Evolutionary conservation across 2,113 vertebrate species (phyloP).

Genomic region (Nicator chloris): DNA sequence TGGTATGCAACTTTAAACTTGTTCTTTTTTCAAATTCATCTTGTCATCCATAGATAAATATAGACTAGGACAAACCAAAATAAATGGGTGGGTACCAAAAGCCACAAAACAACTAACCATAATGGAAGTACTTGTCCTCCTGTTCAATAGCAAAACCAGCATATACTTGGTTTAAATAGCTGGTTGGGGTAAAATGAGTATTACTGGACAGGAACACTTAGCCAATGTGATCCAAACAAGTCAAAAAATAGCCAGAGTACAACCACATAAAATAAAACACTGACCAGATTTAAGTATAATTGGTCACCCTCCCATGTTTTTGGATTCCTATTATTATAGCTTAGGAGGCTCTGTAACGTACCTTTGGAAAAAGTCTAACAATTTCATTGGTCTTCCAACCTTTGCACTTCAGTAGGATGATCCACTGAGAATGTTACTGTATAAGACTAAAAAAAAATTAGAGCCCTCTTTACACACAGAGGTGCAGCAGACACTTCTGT

Average conservation of each 20-base stretch:
- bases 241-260: constrained; percentile 83
- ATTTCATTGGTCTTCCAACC: constrained; percentile 2
- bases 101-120: constrained; percentile 84
- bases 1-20: constrained; percentile 68
- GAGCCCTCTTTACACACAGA: not conserved
- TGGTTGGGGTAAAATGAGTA: constrained; percentile 69
- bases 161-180: constrained; percentile 83
- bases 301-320: constrained; percentile 65
- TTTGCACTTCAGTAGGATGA: constrained; percentile 23
- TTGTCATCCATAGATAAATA: constrained; percentile 89
- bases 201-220: constrained; percentile 70
- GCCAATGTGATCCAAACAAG: constrained; percentile 75
- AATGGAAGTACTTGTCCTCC: constrained; percentile 79
- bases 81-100: constrained; percentile 85
- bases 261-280: constrained; percentile 75
- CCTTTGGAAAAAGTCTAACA: constrained; percentile 24
- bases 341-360: constrained; percentile 1
- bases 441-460: not conserved
- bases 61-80: constrained; percentile 89
- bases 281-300: constrained; percentile 72
- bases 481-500: not conserved
- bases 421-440: not conserved
- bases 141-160: constrained; percentile 82
- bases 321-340: constrained; percentile 53
- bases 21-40: constrained; percentile 81